phyloP scores from a whole-genome alignment of 2,888 invertebrate species.

The Plebejus melissa region DNA sequence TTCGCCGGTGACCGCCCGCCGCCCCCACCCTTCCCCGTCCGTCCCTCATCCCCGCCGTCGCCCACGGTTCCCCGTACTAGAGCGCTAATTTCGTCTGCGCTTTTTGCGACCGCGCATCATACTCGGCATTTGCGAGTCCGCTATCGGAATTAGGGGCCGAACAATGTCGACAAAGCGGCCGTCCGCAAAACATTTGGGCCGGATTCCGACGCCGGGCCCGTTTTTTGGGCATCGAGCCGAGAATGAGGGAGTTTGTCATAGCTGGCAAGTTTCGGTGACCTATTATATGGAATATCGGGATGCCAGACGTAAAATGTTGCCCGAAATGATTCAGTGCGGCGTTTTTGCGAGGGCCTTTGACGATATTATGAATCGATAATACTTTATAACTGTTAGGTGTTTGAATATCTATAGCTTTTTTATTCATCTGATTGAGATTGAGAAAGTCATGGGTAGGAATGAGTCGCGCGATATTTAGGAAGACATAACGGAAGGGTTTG shows the following conservation, averaged over 20 bases:
- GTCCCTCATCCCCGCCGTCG: conserved; percentile 52
- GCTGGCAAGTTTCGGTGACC: conserved; percentile 71
- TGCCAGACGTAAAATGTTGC: conserved; percentile 57
- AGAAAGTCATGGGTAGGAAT: too few species aligned
- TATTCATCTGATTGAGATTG: background rate
- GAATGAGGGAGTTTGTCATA: conserved; percentile 77
- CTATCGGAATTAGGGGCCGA: conserved; percentile 77
- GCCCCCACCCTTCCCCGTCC: conserved; percentile 57
- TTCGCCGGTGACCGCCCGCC: conserved; percentile 67
- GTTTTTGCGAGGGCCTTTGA: conserved; percentile 3
- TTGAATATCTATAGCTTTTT: background rate
- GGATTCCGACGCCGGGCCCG: conserved; percentile 70
- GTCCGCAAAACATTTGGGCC: conserved; percentile 76
- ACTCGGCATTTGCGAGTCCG: conserved; percentile 76
- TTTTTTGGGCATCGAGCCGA: conserved; percentile 72
- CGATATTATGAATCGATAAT: conserved; percentile 2
- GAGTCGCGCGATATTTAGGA: background rate
- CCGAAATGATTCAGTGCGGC: conserved; percentile 29
- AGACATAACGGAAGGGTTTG: background rate
- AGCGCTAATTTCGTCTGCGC: conserved; percentile 76
- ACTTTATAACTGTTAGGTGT: background rate
- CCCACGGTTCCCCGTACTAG: conserved; percentile 76
- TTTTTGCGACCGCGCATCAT: conserved; percentile 76
- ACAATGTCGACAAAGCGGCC: conserved; percentile 79
- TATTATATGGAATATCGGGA: conserved; percentile 74